These are phyloP conservation scores for Drosophila nasuta DNA, from an alignment of 1,140 invertebrate species.

Conservation along the genomic window DNA sequence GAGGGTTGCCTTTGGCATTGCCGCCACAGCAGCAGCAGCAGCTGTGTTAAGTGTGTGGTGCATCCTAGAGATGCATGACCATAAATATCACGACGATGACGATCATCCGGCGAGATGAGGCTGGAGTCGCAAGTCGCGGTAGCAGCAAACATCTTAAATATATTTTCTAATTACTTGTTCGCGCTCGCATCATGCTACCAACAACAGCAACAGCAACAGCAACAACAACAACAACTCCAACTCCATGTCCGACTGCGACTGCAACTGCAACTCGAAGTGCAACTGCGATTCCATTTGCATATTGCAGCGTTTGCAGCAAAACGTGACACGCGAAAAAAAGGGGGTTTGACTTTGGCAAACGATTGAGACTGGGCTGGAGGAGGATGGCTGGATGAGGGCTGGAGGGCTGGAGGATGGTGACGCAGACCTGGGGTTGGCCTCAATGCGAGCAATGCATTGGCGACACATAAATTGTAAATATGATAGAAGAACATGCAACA, in stretches of 20 bases:
- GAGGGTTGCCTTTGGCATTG: constrained; percentile 27
- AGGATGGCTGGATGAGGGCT: background rate
- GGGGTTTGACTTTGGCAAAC: constrained; percentile 9
- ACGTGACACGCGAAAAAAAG: constrained; percentile 3
- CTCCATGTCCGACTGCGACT: constrained; percentile 5
- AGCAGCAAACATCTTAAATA: constrained; percentile 66
- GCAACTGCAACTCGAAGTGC: background rate
- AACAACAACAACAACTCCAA: background rate
- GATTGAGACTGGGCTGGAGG: background rate
- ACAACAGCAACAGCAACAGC: too few species aligned
- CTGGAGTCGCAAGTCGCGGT: background rate
- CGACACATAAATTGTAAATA: constrained; percentile 81
- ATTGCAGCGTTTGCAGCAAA: constrained; percentile 40
- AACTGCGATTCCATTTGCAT: constrained; percentile 29
- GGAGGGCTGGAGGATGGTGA: background rate
- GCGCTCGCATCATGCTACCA: constrained; percentile 60
- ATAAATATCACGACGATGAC: constrained; percentile 33
- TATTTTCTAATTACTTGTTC: constrained; percentile 84
- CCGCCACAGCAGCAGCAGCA: constrained; percentile 10
- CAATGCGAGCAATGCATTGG: constrained; percentile 62
- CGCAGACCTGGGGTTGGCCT: constrained; percentile 35
- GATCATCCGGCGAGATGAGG: background rate
- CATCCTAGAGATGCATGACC: constrained; percentile 31
- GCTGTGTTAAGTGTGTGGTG: constrained; percentile 3
- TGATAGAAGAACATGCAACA: constrained; percentile 78